A percentile compares a stretch with the other conserved stretches of the same genome.
Conservation (phyloP, 2,113 vertebrate genomes). For the Corydoras sp. region DNA sequence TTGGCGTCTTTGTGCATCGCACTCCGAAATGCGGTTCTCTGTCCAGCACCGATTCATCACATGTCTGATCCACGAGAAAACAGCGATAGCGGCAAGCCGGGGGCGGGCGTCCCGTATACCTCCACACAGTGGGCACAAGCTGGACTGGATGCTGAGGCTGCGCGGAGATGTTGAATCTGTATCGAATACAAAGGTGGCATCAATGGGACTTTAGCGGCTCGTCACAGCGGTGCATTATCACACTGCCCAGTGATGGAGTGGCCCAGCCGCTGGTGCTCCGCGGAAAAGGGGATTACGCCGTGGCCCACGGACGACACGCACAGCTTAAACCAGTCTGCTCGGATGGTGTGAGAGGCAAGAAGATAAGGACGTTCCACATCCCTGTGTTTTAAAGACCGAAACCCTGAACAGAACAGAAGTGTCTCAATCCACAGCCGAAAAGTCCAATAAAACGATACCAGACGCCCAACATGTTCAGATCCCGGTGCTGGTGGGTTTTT, state of each 20-base stretch:
- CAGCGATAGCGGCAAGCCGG: constrained; percentile 51
- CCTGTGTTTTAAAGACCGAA: constrained; percentile 48
- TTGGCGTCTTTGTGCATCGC: constrained; percentile 17
- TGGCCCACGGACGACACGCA: constrained; percentile 52
- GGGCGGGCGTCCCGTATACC: constrained; percentile 52
- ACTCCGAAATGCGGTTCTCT: constrained; percentile 9
- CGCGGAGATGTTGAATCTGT: constrained; percentile 36
- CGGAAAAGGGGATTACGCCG: constrained; percentile 66
- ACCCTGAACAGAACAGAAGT: constrained; percentile 53
- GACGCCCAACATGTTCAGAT: no score
- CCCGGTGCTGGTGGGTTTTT: no score
- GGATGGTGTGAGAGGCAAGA: constrained; percentile 58
- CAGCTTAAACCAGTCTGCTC: constrained; percentile 58
- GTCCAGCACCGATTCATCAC: constrained; percentile 38
- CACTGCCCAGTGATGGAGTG: constrained; percentile 56
- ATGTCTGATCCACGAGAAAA: constrained; percentile 59
- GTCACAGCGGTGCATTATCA: constrained; percentile 58
- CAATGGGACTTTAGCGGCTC: constrained; percentile 46
- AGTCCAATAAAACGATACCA: constrained; percentile 6
- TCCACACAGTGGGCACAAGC: constrained; percentile 31
- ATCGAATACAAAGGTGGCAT: constrained; percentile 23
- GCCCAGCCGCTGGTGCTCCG: constrained; percentile 56
- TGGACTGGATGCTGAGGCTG: constrained; percentile 31
- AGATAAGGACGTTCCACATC: constrained; percentile 67
- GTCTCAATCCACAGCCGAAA: constrained; percentile 31